These are phyloP conservation scores for Tuberolachnus salignus DNA, from an alignment of 2,888 invertebrate species.

Conservation along the genomic window DNA sequence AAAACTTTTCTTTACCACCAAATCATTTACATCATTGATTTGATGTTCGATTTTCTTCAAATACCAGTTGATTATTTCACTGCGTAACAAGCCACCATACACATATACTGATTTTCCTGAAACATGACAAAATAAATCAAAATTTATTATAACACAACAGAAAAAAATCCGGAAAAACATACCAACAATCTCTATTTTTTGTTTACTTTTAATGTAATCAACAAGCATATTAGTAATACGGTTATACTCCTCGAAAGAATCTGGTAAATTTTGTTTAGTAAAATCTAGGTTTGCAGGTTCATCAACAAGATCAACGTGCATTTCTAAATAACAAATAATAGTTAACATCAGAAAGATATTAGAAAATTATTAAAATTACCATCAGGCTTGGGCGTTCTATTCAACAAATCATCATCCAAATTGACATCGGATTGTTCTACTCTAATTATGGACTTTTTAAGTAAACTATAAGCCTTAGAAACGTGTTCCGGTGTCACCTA, in stretches of 20 bases:
- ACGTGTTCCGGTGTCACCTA: constrained; percentile 71
- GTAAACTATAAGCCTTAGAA: constrained; percentile 83
- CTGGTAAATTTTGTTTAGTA: constrained; percentile 74
- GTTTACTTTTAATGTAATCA: constrained; percentile 84
- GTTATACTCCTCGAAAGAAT: constrained; percentile 94
- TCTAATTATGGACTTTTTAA: constrained; percentile 95
- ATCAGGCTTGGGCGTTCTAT: constrained; percentile 41
- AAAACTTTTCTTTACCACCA: constrained; percentile 83
- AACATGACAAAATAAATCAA: not conserved
- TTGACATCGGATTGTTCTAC: constrained; percentile 98
- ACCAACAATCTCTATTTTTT: constrained; percentile 63
- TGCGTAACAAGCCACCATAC: constrained; percentile 52
- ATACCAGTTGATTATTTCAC: constrained; percentile 90
- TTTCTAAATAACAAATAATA: constrained; percentile 26
- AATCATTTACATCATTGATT: constrained; percentile 89
- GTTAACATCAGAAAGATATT: not conserved
- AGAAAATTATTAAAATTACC: constrained; percentile 24
- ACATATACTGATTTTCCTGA: constrained; percentile 27
- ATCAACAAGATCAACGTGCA: constrained; percentile 36
- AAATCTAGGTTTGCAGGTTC: constrained; percentile 35
- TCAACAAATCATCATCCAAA: constrained; percentile 73
- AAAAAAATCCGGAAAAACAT: constrained; percentile 27
- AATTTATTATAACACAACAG: not conserved
- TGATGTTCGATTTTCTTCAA: constrained; percentile 83
- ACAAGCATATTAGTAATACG: constrained; percentile 89